A percentile compares a stretch with the other conserved stretches of the same genome.
phyloP scores from a whole-genome alignment of 2,797 vertebrate species.

The Artibeus lituratus region DNA sequence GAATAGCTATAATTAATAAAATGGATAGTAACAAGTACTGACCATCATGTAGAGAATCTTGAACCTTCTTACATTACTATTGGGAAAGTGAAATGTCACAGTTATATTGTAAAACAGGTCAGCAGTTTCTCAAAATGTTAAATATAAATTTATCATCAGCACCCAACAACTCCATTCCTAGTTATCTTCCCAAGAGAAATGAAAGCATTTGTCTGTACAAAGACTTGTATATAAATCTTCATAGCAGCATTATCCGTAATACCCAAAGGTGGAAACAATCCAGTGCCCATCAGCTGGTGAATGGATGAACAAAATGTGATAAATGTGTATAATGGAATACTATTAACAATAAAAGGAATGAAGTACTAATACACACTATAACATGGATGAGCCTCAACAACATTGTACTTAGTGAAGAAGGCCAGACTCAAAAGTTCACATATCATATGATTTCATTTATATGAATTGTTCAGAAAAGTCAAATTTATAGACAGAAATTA shows the following conservation, averaged over 20 bases:
- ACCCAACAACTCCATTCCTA: background rate
- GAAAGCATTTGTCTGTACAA: no score
- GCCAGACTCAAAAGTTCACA: background rate
- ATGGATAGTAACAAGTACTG: background rate
- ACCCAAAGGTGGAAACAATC: background rate
- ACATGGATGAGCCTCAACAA: background rate
- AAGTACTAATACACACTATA: background rate
- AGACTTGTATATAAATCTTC: background rate
- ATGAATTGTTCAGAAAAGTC: background rate
- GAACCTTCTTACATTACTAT: background rate
- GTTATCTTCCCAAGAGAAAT: background rate
- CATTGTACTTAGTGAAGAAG: background rate
- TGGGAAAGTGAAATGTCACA: background rate
- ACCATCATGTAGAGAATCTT: background rate
- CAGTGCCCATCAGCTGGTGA: background rate
- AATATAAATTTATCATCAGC: background rate
- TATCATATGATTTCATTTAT: background rate
- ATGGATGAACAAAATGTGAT: background rate
- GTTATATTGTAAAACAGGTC: background rate
- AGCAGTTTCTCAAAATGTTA: background rate
- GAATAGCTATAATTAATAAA: background rate
- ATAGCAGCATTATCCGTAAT: background rate
- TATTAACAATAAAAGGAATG: background rate
- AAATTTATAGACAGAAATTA: constrained; percentile 7
- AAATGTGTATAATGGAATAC: background rate